These are phyloP conservation scores for Drosophila tani DNA, from an alignment of 1,140 invertebrate genomes.

Conservation along the genomic window DNA sequence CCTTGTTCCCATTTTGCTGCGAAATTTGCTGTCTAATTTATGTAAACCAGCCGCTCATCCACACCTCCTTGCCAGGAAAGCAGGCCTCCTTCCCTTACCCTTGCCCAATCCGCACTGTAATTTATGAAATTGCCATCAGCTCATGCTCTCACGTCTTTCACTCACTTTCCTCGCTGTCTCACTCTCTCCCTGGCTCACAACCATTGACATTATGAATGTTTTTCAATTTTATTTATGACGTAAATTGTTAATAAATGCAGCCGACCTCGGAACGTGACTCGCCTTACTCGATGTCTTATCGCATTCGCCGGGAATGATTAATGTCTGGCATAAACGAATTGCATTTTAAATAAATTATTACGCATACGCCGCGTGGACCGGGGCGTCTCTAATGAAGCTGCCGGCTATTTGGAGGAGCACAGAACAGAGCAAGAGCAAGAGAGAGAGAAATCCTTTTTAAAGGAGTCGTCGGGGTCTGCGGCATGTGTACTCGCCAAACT, in stretches of 20 bases:
- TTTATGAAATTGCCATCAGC: conserved; percentile 63
- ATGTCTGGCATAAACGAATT: conserved; percentile 76
- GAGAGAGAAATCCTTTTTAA: conserved; percentile 13
- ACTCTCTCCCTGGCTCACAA: background rate
- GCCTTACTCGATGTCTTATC: conserved; percentile 15
- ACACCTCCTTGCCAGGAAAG: background rate
- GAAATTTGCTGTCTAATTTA: conserved; percentile 79
- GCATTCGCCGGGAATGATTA: conserved; percentile 58
- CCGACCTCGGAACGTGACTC: conserved; percentile 27
- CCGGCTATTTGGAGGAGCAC: conserved; percentile 58
- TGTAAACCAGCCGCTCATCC: conserved; percentile 39
- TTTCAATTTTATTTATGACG: conserved; percentile 81
- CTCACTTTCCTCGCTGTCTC: conserved; percentile 32
- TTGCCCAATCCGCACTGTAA: conserved; percentile 31
- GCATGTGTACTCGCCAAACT: conserved; percentile 50
- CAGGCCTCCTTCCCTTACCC: background rate
- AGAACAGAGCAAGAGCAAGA: background rate
- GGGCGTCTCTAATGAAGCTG: conserved; percentile 69
- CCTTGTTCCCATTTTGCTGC: conserved; percentile 65
- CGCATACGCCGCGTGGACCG: conserved; percentile 63
- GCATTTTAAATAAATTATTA: conserved; percentile 82
- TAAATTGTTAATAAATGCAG: conserved; percentile 80
- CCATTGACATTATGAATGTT: conserved; percentile 77
- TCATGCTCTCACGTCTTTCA: conserved; percentile 53
- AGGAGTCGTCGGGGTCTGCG: conserved; percentile 48